Evolutionary conservation across 2,113 vertebrate species (phyloP), one percentile per base, ranked within the genome.

Genomic region (Monarcha castaneiventris): DNA sequence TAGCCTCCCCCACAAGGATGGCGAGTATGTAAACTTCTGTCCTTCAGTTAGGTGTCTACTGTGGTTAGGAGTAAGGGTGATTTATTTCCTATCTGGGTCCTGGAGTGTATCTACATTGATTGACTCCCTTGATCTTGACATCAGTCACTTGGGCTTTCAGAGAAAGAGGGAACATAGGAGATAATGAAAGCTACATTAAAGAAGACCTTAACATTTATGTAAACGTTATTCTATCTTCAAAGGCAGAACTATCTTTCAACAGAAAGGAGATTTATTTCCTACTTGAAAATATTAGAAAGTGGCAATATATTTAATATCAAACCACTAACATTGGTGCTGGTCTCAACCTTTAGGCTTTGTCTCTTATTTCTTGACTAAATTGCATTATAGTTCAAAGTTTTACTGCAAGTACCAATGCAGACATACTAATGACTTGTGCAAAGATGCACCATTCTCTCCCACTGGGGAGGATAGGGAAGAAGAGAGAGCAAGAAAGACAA

Each of bases 91-190:
- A 23, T 66, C 62, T 86, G 96, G 87, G 97, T 97, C 97, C 98
- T 98, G 98, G 98, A 98, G 96, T 98, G 95, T 97, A 98, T 98
- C 98, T 98, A 16, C 96, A 95, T 96, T 97, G 96, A 98, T 97
- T 96, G 97, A 97, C 95, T 98, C 97, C 97, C 98, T 98, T 98
- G 98, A 98, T 98, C 98, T 98, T 98, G 98, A 98, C 97, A 98
- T 98, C 97, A 97, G 97, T 98, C 97, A 98, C 91, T 98, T 93
- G 85, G 84, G 94, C 92, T 97, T 96, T 96, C 94, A 97, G 89
- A 83, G 82, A 90, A 97, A 97, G 89, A 95, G 84, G 87, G 73
- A 94, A 87, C 91, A 30, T 73, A 93, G 86, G 88, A 98, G 98
- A 98, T 98, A 98, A 98, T 98, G 98, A 97, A 97, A 98, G 96